Evolutionary conservation across 2,797 vertebrate species (phyloP).

Genomic region (Antennarius maculatus): DNA sequence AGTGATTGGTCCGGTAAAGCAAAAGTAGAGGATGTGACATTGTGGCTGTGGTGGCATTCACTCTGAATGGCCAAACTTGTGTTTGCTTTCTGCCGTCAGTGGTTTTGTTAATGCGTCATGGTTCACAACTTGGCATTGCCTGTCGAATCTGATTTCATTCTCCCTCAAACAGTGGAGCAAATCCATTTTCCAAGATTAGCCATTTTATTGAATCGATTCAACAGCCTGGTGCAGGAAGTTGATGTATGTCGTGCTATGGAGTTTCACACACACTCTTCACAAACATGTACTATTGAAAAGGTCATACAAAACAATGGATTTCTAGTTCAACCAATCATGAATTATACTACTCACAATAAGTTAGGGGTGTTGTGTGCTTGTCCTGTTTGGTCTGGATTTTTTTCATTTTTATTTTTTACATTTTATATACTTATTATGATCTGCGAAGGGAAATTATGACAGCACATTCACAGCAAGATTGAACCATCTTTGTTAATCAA

Average conservation of each 20-base stretch:
- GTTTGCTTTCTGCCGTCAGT: slow-evolving; percentile 37
- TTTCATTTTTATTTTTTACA: no score
- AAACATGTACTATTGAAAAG: background rate
- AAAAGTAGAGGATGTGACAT: slow-evolving; percentile 4
- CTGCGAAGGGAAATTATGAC: no score
- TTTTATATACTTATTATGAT: no score
- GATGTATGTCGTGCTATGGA: slow-evolving; percentile 16
- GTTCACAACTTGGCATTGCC: slow-evolving; percentile 26
- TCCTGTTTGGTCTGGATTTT: no score
- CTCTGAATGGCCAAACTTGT: slow-evolving; percentile 16
- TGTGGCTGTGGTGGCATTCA: slow-evolving; percentile 20
- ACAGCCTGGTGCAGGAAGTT: slow-evolving; percentile 31
- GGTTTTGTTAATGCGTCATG: slow-evolving; percentile 40
- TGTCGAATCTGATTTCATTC: slow-evolving; percentile 49
- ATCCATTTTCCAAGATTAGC: slow-evolving; percentile 48
- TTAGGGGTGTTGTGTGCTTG: no score
- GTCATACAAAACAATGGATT: background rate
- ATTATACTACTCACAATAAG: background rate
- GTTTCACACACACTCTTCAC: slow-evolving; percentile 3
- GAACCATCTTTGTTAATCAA: no score
- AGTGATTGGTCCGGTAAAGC: slow-evolving; percentile 11
- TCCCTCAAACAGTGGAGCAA: slow-evolving; percentile 34
- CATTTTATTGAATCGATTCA: slow-evolving; percentile 50
- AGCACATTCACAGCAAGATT: no score
- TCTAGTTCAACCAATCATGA: background rate